Evolutionary conservation across 2,797 vertebrate genomes (phyloP).

Genomic region (Sebastes steindachneri): DNA sequence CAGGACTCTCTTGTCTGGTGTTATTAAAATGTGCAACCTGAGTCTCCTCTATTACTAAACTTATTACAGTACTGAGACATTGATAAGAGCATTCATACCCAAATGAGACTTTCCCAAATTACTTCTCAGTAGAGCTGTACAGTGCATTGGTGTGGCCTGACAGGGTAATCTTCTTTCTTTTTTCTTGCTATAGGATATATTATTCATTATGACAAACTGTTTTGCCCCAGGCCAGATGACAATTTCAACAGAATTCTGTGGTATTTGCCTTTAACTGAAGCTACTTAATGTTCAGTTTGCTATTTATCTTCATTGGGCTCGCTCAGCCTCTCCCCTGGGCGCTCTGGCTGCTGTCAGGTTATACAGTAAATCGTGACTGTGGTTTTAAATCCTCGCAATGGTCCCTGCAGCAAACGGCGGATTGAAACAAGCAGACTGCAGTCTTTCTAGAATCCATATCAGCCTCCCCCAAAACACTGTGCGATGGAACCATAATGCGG

Average conservation of each 20-base stretch:
- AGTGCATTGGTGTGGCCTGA: neutral
- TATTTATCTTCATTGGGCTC: constrained; percentile 61
- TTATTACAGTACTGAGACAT: constrained; percentile 14
- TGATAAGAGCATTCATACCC: constrained; percentile 11
- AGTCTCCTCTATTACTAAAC: constrained; percentile 4
- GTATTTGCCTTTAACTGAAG: constrained; percentile 47
- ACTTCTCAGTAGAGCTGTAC: neutral
- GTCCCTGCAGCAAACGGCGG: constrained; percentile 31
- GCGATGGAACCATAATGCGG: constrained; percentile 11
- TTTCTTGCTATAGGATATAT: constrained; percentile 3
- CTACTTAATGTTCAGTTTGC: constrained; percentile 42
- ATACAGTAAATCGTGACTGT: constrained; percentile 62
- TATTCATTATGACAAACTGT: constrained; percentile 46
- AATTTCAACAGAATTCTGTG: constrained; percentile 25
- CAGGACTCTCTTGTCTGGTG: neutral
- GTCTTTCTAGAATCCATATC: constrained; percentile 32
- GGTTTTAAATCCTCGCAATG: constrained; percentile 54
- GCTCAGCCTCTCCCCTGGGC: constrained; percentile 49
- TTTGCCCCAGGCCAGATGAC: constrained; percentile 7
- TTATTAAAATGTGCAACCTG: constrained; percentile 20
- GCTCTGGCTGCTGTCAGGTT: constrained; percentile 49
- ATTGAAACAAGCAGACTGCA: constrained; percentile 31
- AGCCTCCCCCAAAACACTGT: constrained; percentile 9
- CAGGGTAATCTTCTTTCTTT: constrained; percentile 19
- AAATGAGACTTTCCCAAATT: constrained; percentile 16